Conservation (phyloP, 1,140 invertebrate species). For the Aphelinus atriplicis region DNA sequence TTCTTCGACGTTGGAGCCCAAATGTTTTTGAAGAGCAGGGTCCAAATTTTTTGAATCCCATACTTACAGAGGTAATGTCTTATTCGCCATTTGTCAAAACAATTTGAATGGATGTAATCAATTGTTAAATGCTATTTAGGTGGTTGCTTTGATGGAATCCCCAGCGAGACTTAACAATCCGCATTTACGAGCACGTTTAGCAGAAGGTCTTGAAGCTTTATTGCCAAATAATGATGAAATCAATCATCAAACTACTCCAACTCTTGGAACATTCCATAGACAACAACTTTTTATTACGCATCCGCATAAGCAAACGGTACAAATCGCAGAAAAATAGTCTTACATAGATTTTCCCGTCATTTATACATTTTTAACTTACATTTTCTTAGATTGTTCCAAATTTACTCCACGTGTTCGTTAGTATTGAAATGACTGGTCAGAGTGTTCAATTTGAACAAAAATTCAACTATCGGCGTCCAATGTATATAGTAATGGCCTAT, state of each 20-base stretch:
- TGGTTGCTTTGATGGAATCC: conserved; percentile 76
- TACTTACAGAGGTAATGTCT: conserved; percentile 75
- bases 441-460: conserved; percentile 97
- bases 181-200: conserved; percentile 88
- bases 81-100: neutral
- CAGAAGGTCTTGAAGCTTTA: conserved; percentile 87
- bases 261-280: conserved; percentile 73
- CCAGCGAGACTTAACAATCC: conserved; percentile 87
- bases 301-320: conserved; percentile 74
- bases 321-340: neutral
- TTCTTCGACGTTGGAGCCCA: conserved; percentile 74
- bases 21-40: conserved; percentile 72
- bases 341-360: neutral
- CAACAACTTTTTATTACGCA: conserved; percentile 83
- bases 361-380: conserved; percentile 20
- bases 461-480: conserved; percentile 94
- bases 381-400: conserved; percentile 73
- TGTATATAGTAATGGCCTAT: conserved; percentile 94
- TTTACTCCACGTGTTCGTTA: conserved; percentile 91
- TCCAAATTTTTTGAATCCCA: conserved; percentile 71
- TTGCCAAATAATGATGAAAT: conserved; percentile 73
- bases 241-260: conserved; percentile 67
- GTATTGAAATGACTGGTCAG: conserved; percentile 97
- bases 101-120: neutral
- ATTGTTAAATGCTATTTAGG: conserved; percentile 44